Evolutionary conservation across 2,113 vertebrate genomes (phyloP), one percentile per base, ranked within the genome.

Genomic region (Mobula birostris): DNA sequence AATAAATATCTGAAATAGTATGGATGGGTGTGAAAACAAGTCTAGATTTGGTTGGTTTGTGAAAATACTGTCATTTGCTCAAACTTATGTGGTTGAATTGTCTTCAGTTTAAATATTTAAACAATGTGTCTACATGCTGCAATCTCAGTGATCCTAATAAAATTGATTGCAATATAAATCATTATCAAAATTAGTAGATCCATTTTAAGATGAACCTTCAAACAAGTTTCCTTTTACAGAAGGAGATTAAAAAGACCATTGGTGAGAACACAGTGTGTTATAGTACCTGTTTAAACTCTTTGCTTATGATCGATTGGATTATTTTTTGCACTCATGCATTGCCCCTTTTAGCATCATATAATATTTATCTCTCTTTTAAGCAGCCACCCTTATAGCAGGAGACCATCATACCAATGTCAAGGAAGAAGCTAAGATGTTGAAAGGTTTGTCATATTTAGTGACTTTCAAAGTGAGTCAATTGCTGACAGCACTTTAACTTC

Each of bases 301-400:
- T 29, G 6, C 19, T 92, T 72, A 32, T 24, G 36, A 68, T 92
- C 3, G 1, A 48, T 2, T 74, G 19, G 19, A 48, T 68, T 36
- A 68, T 68, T 91, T 91, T 63, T 32, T 91, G 63, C 61, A 91
- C 32, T 90, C 19, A n/a, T 36, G 82, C 56, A 9, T 58, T 58
- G 82, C 58, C 61, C 12, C 12, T 29, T 66, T 88, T 66, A 66
- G 58, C 14, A 32, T 66, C 27, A 19, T 93, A 95, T 97, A 97
- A 97, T 95, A 36, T 96, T 96, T 97, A 94, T 97, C 97, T 97
- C 97, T 95, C 97, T 94, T 97, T 97, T 97, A 97, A 96, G 96
- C 97, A 98, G 97, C 97, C 96, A 97, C 97, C 96, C 97, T 97
- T 96, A 97, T 97, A 95, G 97, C 97, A 68, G 97, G 97, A 96